Evolutionary conservation across 2,797 vertebrate genomes (phyloP).

Genomic region (Spheniscus humboldti): DNA sequence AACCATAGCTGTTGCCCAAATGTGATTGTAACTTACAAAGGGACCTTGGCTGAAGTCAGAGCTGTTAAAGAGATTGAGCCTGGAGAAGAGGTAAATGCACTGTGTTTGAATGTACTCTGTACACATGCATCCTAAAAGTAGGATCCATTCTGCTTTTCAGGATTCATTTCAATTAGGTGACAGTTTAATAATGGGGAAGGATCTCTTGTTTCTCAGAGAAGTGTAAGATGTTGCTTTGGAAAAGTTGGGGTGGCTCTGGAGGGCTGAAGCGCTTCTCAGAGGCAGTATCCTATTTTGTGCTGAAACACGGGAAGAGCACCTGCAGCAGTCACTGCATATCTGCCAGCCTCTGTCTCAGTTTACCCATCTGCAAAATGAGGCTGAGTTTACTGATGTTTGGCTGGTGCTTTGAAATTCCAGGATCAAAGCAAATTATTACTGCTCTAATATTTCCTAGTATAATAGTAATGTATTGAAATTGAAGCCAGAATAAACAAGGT

Average conservation of each 20-base stretch:
- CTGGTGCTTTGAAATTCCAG: slow-evolving; percentile 52
- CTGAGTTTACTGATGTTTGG: slow-evolving; percentile 35
- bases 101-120: background rate
- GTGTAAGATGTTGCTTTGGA: background rate
- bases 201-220: background rate
- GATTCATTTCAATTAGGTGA: background rate
- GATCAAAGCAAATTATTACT: slow-evolving; percentile 55
- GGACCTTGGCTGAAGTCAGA: slow-evolving; percentile 86
- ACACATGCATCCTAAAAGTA: background rate
- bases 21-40: slow-evolving; percentile 92
- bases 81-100: slow-evolving; percentile 89
- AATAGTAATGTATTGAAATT: slow-evolving; percentile 15
- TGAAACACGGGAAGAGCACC: background rate
- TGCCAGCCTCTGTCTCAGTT: slow-evolving; percentile 9
- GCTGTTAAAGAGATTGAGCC: slow-evolving; percentile 86
- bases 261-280: background rate
- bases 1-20: slow-evolving; percentile 97
- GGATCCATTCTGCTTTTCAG: background rate
- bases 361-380: slow-evolving; percentile 31
- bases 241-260: background rate
- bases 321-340: background rate
- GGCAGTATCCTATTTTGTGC: background rate
- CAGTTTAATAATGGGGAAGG: background rate
- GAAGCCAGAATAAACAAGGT: slow-evolving; percentile 48
- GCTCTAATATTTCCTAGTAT: slow-evolving; percentile 20